Percentiles rank a stretch among this genome's conserved stretches.
Evolutionary conservation across 2,113 vertebrate genomes (phyloP).

Genomic region (Bufo bufo): DNA sequence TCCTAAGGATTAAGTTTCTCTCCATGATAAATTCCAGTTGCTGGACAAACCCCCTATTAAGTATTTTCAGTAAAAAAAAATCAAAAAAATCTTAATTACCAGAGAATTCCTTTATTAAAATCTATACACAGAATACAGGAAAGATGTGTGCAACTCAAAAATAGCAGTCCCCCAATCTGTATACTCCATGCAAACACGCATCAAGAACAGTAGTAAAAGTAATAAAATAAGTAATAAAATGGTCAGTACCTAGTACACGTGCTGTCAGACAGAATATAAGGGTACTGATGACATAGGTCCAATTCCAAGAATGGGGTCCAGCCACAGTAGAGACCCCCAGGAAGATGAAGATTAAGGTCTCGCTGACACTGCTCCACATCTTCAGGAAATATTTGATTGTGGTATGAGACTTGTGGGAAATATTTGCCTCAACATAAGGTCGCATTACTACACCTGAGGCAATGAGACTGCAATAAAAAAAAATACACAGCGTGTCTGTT

Average conservation of each 20-base stretch:
- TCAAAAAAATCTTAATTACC: too few relatives aligned
- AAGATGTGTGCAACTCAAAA: too few relatives aligned
- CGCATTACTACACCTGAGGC: slow-evolving; percentile 91
- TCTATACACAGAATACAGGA: too few relatives aligned
- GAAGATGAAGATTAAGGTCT: slow-evolving; percentile 98
- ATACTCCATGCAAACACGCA: too few relatives aligned
- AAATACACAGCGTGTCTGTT: background rate
- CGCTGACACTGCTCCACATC: slow-evolving; percentile 99
- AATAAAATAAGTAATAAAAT: too few relatives aligned
- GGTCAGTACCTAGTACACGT: slow-evolving; percentile 83
- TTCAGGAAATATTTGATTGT: slow-evolving; percentile 98
- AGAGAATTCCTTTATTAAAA: too few relatives aligned
- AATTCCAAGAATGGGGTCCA: slow-evolving; percentile 90
- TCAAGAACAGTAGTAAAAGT: too few relatives aligned
- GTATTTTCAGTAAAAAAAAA: too few relatives aligned
- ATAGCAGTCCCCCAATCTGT: too few relatives aligned
- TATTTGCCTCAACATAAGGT: slow-evolving; percentile 97
- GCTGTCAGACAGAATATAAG: slow-evolving; percentile 91
- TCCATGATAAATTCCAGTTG: too few relatives aligned
- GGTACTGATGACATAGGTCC: slow-evolving; percentile 90
- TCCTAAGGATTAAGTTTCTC: too few relatives aligned
- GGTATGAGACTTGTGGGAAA: slow-evolving; percentile 98
- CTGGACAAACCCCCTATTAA: too few relatives aligned
- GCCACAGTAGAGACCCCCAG: slow-evolving; percentile 93
- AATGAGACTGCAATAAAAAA: slow-evolving; percentile 80